These are phyloP conservation scores for Pholis gunnellus DNA, from an alignment of 2,113 vertebrate genomes.

Conservation along the genomic window DNA sequence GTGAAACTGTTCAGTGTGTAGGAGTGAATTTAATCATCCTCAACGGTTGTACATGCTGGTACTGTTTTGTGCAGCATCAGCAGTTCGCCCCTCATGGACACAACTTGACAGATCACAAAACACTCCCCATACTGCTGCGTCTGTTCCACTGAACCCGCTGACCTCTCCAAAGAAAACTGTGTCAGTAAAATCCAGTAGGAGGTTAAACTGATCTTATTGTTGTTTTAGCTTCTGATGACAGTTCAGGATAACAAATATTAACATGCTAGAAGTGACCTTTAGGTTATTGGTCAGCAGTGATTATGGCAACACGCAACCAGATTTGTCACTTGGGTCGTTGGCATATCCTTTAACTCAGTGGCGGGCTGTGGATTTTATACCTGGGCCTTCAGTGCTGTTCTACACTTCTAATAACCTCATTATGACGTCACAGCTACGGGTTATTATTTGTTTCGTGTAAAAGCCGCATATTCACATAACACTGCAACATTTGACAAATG, in stretches of 20 bases:
- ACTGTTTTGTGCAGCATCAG: constrained; percentile 53
- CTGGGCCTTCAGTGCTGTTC: no score
- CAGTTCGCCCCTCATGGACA: constrained; percentile 54
- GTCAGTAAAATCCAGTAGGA: not conserved
- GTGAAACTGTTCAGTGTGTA: constrained; percentile 26
- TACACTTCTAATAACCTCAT: no score
- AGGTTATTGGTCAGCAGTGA: not conserved
- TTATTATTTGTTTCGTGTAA: no score
- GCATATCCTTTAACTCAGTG: not conserved
- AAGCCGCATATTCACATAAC: no score
- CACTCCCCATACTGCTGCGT: constrained; percentile 33
- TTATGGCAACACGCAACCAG: not conserved
- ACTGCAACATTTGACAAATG: no score
- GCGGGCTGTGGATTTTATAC: no score
- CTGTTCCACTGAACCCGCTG: not conserved
- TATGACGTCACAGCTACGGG: no score
- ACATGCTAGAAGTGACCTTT: not conserved
- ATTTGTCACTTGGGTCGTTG: not conserved
- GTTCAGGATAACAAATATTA: not conserved
- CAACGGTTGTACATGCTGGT: constrained; percentile 31
- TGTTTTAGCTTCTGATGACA: not conserved
- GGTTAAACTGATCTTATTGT: not conserved
- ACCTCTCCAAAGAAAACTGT: constrained; percentile 23
- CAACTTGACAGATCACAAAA: constrained; percentile 50
- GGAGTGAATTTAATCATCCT: constrained; percentile 39